Evolutionary conservation across 2,888 invertebrate genomes (phyloP).

Genomic region (Acanthopleura granulata): DNA sequence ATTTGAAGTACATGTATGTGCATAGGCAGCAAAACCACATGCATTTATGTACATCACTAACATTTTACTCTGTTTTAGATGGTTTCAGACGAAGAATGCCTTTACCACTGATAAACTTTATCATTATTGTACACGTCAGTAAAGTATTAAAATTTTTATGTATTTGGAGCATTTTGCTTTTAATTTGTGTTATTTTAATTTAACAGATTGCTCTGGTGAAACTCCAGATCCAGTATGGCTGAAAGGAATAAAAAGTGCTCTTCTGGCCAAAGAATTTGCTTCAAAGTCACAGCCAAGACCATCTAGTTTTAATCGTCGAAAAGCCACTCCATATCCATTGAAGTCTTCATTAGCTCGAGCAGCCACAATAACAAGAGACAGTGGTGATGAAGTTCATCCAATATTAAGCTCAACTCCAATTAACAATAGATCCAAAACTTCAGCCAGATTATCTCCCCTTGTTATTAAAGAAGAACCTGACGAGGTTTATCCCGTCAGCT

Average conservation of each 20-base stretch:
- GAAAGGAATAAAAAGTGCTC: conserved; percentile 16
- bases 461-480: not conserved
- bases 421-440: not conserved
- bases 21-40: too few species aligned
- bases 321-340: not conserved
- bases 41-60: too few species aligned
- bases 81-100: too few species aligned
- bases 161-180: too few species aligned
- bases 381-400: not conserved
- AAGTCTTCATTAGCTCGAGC: not conserved
- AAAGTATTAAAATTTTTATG: too few species aligned
- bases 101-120: too few species aligned
- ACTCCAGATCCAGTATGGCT: conserved; percentile 11
- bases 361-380: not conserved
- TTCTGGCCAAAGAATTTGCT: not conserved
- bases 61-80: too few species aligned
- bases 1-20: too few species aligned
- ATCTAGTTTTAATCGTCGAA: not conserved
- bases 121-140: too few species aligned
- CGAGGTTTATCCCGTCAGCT: not conserved
- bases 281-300: not conserved
- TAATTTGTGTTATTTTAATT: not conserved
- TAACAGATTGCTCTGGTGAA: conserved; percentile 15
- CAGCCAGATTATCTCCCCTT: not conserved
- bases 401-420: not conserved